These are phyloP conservation scores for Salarias fasciatus DNA, from an alignment of 2,797 vertebrate genomes.

Conservation along the genomic window DNA sequence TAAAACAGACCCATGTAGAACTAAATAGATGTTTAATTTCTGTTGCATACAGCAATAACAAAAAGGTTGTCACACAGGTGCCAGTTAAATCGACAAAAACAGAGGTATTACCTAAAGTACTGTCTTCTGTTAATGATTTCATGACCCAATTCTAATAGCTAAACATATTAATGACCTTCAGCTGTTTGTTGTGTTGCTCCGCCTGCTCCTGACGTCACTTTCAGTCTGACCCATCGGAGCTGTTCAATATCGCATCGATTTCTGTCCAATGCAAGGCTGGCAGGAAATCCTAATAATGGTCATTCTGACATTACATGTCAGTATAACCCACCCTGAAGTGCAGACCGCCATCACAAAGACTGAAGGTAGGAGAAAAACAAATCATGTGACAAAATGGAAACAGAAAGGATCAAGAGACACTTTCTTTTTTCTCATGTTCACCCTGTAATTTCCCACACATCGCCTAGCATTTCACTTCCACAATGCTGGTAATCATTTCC, in stretches of 20 bases:
- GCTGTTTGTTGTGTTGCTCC: slow-evolving; percentile 20
- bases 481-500: slow-evolving; percentile 48
- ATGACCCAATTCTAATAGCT: slow-evolving; percentile 45
- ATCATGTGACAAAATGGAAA: slow-evolving; percentile 21
- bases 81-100: slow-evolving; percentile 17
- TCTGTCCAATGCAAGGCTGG: slow-evolving; percentile 12
- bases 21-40: slow-evolving; percentile 7
- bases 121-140: slow-evolving; percentile 39
- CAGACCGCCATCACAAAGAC: slow-evolving; percentile 12
- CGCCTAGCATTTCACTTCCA: slow-evolving; percentile 34
- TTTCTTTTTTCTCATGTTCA: slow-evolving; percentile 15
- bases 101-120: slow-evolving; percentile 3
- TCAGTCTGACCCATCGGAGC: slow-evolving; percentile 35
- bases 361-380: slow-evolving; percentile 11
- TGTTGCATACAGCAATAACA: slow-evolving; percentile 16
- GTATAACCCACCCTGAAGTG: neutral
- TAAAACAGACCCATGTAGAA: slow-evolving; percentile 15
- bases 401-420: slow-evolving; percentile 15
- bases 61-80: neutral
- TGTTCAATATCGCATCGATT: slow-evolving; percentile 52
- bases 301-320: neutral
- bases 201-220: slow-evolving; percentile 20
- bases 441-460: slow-evolving; percentile 39
- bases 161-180: slow-evolving; percentile 45
- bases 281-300: slow-evolving; percentile 4